Base-by-base conservation (phyloP, 2,888 invertebrate genomes). In the Maniola hyperantus region DNA sequence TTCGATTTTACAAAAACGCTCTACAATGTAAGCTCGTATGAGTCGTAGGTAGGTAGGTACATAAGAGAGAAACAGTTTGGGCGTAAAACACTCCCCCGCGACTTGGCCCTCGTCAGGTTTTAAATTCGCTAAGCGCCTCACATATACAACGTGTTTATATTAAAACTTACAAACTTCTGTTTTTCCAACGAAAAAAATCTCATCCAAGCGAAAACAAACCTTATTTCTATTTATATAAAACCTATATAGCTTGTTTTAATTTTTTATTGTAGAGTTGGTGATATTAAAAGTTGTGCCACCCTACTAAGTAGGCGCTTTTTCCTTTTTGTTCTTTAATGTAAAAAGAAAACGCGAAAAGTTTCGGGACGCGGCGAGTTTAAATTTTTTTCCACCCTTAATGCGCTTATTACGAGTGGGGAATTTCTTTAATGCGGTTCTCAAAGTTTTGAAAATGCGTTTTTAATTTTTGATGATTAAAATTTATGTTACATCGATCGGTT, bases 261-360 rank as follows among this genome's bases (percentile, higher is more conserved):
- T 73, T 74, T 68, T 67, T 64, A 54, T 69, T 73, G 74, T 72
- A 72, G 63, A 72, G 70, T 64, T 67, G 68, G 71, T 79, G 83
- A 86, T 87, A 90, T 89, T 89, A 88, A 88, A 89, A 90, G 87
- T 90, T 88, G 79, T 71, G 83, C 86, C 91, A 89, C 91, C 89
- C 91, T 88, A 90, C 88, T 89, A 87, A 91, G 90, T 89, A 89
- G 85, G 77, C 80, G 80, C 78, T 77, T 78, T 79, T 82, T 84
- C 80, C 79, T 83, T 84, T 90, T 85, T 85, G 83, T 87, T 83
- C 84, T 85, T 57, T 89, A 90, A 90, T 90, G 90, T 87, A 90
- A 91, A 91, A 91, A 90, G 89, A 89, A 91, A 90, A 89, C 88
- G 84, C 86, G 79, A 80, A 88, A 89, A 88, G 80, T 89, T 89